Evolutionary conservation across 2,113 vertebrate species (phyloP), one percentile per base, ranked within the genome.

Genomic region (Nettapus auritus): DNA sequence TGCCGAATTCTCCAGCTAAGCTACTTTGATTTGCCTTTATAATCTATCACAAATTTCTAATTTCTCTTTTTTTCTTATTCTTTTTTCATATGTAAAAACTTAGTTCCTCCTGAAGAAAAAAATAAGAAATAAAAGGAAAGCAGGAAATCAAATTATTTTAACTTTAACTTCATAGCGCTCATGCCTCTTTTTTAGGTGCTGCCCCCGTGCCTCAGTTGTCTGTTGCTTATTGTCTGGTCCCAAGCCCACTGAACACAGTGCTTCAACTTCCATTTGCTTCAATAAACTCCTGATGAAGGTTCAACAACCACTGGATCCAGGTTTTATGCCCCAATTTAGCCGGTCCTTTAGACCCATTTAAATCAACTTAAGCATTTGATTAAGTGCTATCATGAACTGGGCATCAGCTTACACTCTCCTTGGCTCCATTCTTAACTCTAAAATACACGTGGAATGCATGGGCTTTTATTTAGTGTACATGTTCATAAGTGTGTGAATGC

Each of bases 281-380:
- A 84, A 14, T 69, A 88, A 78, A 33, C 28, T 59, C 60, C 20
- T 46, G 63, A 60, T 59, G 19, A 55, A 76, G n/a, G 36, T 83
- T 86, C 29, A 82, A 56, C 53, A 73, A 84, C 63, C n/a, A 21
- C 33, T 73, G 25, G 36, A 68, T 74, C 13, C 34, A 62, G 11
- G 28, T 84, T 94, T 92, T 79, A 56, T 29, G 38, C 7, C n/a
- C 17, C n/a, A 77, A 92, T 55, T 78, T 74, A 73, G 66, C 16
- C n/a, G 53, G 11, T 69, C 53, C n/a, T 95, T 81, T 79, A 89
- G 84, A 70, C 8, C 7, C 17, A 26, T 42, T 88, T 36, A 67
- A 77, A 94, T 33, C 42, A 83, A 77, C 21, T 62, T 74, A 75
- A 83, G 22, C 9, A 84, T 81, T 34, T 90, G 17, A 81, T 75